phyloP scores from a whole-genome alignment of 53 echinoderm and acorn worm species.

The Paelopatides confundens region DNA sequence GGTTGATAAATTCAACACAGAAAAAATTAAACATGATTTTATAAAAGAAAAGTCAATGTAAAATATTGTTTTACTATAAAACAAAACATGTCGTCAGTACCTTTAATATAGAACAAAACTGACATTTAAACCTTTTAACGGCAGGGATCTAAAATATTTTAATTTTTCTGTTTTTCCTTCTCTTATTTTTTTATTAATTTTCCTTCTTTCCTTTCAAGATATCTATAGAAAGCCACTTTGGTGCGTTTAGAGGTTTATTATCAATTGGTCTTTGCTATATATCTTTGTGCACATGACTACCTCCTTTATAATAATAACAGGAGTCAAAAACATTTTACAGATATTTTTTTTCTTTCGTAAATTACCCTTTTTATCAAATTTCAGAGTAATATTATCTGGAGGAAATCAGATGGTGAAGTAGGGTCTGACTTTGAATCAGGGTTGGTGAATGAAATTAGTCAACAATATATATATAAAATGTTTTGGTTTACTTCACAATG shows the following conservation, averaged over 20 bases:
- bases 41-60: no score
- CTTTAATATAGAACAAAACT: not conserved
- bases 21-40: no score
- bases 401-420: no score
- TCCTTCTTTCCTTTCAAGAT: not conserved
- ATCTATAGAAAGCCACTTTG: not conserved
- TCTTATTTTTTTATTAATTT: not conserved
- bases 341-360: not conserved
- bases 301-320: not conserved
- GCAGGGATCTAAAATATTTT: slow-evolving; percentile 43
- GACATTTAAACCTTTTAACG: slow-evolving; percentile 10
- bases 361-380: not conserved
- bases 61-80: no score
- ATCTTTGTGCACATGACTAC: not conserved
- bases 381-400: no score
- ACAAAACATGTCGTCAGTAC: no score
- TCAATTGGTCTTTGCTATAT: not conserved
- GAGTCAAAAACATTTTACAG: not conserved
- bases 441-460: no score
- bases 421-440: no score
- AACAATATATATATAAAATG: no score
- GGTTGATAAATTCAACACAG: no score
- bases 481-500: no score
- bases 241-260: not conserved
- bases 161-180: slow-evolving; percentile 22